A percentile compares a stretch with the other conserved stretches of the same genome.
Conservation (phyloP, 2,797 vertebrate genomes). For the Bufotes viridis region DNA sequence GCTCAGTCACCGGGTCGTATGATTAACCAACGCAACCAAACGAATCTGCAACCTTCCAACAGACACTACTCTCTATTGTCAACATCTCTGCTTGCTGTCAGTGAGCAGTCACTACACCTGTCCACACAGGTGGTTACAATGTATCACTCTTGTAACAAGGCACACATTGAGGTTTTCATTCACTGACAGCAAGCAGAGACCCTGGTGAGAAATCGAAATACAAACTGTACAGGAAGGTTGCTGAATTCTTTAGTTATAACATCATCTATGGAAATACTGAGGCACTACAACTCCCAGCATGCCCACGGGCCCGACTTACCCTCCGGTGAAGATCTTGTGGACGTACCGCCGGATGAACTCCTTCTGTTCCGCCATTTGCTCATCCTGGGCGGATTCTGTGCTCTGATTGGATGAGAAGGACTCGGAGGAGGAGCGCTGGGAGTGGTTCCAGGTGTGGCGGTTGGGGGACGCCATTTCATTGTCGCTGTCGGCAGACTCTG, state of each 20-base stretch:
- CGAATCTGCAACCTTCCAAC: too few species aligned
- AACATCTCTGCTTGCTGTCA: not conserved
- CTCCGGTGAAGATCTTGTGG: conserved; percentile 89
- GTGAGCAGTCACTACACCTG: too few species aligned
- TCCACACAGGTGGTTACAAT: too few species aligned
- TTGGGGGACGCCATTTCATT: conserved; percentile 82
- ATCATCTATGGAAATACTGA: too few species aligned
- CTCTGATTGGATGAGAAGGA: conserved; percentile 89
- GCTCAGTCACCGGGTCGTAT: not conserved
- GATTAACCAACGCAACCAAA: not conserved
- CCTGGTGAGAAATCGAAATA: too few species aligned
- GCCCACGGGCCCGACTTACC: conserved; percentile 71
- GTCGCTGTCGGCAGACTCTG: conserved; percentile 94
- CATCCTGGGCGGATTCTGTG: conserved; percentile 74
- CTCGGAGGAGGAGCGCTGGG: conserved; percentile 84
- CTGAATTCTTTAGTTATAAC: too few species aligned
- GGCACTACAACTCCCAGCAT: not conserved
- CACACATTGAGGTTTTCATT: too few species aligned
- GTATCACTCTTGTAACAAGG: too few species aligned
- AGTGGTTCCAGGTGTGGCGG: conserved; percentile 74
- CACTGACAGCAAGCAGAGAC: not conserved
- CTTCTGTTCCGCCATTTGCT: conserved; percentile 74
- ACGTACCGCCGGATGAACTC: conserved; percentile 90
- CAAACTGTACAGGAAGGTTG: too few species aligned
- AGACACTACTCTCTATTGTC: not conserved